Percentiles rank a stretch among this genome's conserved stretches.
Evolutionary conservation across 2,888 invertebrate species (phyloP).

Genomic region (Habroteleia sp.): DNA sequence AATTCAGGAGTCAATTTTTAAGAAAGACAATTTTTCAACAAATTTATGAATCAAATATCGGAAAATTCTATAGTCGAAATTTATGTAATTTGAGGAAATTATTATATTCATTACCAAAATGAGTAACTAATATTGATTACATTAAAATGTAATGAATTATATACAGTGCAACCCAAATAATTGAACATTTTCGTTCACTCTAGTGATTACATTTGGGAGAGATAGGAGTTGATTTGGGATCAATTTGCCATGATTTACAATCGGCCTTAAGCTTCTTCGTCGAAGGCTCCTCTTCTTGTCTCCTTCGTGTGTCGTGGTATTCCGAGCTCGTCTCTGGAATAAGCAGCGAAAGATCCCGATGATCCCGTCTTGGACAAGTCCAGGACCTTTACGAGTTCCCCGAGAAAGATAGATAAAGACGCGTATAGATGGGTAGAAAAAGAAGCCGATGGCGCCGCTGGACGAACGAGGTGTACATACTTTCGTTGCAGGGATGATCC

Average conservation of each 20-base stretch:
- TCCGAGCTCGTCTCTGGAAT: conserved; percentile 51
- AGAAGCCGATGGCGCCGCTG: conserved; percentile 52
- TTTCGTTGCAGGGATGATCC: conserved; percentile 41
- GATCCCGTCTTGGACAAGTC: conserved; percentile 56
- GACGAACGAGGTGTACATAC: conserved; percentile 48
- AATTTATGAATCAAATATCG: no score
- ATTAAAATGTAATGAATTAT: conserved; percentile 17
- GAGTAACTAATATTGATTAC: no score
- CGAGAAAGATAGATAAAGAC: conserved; percentile 40
- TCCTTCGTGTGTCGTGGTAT: conserved; percentile 42
- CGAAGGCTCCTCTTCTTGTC: conserved; percentile 63
- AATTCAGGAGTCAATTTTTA: no score
- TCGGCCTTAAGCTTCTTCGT: conserved; percentile 70
- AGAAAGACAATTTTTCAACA: no score
- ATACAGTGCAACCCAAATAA: conserved; percentile 15
- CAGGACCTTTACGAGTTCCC: conserved; percentile 40
- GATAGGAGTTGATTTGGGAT: conserved; percentile 77
- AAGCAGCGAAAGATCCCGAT: conserved; percentile 51
- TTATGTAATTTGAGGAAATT: neutral
- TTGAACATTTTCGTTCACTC: conserved; percentile 40
- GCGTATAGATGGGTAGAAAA: conserved; percentile 44
- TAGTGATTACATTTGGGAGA: conserved; percentile 62
- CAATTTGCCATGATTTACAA: conserved; percentile 80
- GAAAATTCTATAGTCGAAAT: neutral
- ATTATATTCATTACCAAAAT: no score